Evolutionary conservation across 2,113 vertebrate species (phyloP).

Genomic region (Crotalus horridus): DNA sequence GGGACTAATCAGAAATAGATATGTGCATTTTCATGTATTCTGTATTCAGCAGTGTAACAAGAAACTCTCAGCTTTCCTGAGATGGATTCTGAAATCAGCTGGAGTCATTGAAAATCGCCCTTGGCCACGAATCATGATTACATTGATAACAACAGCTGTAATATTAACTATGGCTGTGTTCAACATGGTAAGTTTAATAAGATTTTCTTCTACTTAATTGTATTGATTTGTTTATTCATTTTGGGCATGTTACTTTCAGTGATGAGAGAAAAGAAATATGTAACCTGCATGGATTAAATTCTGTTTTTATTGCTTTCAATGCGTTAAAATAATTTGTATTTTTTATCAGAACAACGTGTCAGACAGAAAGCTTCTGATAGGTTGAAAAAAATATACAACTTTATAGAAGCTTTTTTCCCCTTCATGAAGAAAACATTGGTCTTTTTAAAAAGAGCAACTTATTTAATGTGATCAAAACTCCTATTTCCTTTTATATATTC

Average conservation of each 20-base stretch:
- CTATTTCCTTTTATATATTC: background rate
- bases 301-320: background rate
- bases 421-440: background rate
- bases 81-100: conserved; percentile 90
- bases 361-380: conserved; percentile 10
- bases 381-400: background rate
- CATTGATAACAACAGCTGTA: conserved; percentile 86
- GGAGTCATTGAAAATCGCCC: conserved; percentile 91
- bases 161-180: conserved; percentile 93
- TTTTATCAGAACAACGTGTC: conserved; percentile 21
- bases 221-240: background rate
- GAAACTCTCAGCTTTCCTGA: conserved; percentile 80
- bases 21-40: conserved; percentile 30
- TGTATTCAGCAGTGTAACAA: conserved; percentile 86
- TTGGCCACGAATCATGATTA: conserved; percentile 90
- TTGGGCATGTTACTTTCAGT: background rate
- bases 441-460: background rate
- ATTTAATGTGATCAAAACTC: background rate
- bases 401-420: background rate
- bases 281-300: background rate
- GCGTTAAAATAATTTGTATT: background rate
- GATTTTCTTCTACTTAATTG: fast-evolving
- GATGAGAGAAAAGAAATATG: background rate
- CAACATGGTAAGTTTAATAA: conserved; percentile 85
- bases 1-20: background rate